Percentiles rank a stretch among this genome's conserved stretches.
Evolutionary conservation across 2,888 invertebrate genomes (phyloP).

Genomic region (Microdon myrmicae): DNA sequence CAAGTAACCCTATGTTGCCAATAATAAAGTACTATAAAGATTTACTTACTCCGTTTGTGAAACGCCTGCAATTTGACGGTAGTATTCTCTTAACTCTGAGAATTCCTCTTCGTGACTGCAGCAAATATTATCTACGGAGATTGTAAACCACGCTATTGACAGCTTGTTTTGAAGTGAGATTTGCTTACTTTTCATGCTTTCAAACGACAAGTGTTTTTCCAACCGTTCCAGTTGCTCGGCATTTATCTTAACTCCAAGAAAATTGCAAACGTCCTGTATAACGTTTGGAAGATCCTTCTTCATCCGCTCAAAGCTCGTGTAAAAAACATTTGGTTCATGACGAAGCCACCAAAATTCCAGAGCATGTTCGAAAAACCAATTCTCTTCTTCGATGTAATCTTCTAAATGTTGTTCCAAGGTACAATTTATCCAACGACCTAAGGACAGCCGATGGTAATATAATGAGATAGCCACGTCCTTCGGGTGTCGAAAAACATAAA

Average conservation of each 20-base stretch:
- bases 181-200: constrained; percentile 59
- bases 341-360: constrained; percentile 57
- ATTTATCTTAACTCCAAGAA: constrained; percentile 55
- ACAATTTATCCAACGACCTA: constrained; percentile 69
- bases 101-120: no score
- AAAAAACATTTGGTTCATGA: constrained; percentile 54
- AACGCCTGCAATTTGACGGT: no score
- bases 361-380: constrained; percentile 54
- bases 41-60: no score
- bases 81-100: no score
- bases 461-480: constrained; percentile 84
- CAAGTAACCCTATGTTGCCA: no score
- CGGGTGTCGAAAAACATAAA: constrained; percentile 85
- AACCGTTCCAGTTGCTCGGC: constrained; percentile 55
- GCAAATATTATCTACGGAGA: no score
- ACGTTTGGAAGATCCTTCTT: constrained; percentile 52
- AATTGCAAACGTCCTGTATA: constrained; percentile 46
- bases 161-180: no score
- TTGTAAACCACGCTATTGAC: no score
- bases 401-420: constrained; percentile 69
- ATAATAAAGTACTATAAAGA: no score
- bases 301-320: constrained; percentile 57
- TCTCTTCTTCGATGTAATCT: constrained; percentile 33
- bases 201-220: constrained; percentile 58
- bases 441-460: constrained; percentile 74